Percentiles rank a stretch among this genome's conserved stretches.
Evolutionary conservation across 2,797 vertebrate genomes (phyloP).

Genomic region (Paramormyrops hopkinsi): DNA sequence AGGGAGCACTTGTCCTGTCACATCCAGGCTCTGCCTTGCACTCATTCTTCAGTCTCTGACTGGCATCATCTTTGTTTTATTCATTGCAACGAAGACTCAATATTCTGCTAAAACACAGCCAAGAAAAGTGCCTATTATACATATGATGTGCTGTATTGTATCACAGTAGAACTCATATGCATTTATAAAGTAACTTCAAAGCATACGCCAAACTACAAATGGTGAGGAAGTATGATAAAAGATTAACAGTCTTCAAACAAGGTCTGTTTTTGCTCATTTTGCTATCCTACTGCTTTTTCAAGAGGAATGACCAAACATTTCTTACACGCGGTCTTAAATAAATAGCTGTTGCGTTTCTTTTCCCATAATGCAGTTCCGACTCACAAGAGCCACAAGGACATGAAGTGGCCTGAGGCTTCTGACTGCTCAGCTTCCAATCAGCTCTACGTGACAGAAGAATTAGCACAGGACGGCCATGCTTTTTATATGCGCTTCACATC

Average conservation of each 20-base stretch:
- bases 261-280: not conserved
- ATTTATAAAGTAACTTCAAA: slow-evolving; percentile 2
- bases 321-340: not conserved
- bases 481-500: slow-evolving; percentile 80
- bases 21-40: slow-evolving; percentile 3
- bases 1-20: slow-evolving; percentile 48
- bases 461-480: slow-evolving; percentile 53
- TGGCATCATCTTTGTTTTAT: slow-evolving; percentile 22
- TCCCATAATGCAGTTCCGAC: not conserved
- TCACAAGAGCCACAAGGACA: slow-evolving; percentile 1
- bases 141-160: not conserved
- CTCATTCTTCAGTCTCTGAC: not conserved
- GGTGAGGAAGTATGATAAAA: not conserved
- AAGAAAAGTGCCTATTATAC: not conserved
- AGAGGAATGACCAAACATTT: not conserved
- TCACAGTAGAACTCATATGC: not conserved
- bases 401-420: slow-evolving; percentile 40
- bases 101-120: not conserved
- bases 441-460: slow-evolving; percentile 70
- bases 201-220: not conserved
- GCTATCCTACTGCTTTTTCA: not conserved
- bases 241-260: not conserved
- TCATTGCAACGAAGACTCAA: slow-evolving; percentile 11
- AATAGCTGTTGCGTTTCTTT: not conserved
- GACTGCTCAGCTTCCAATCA: slow-evolving; percentile 71